A percentile compares a stretch with the other conserved stretches of the same genome.
Conservation (phyloP, 1,140 invertebrate genomes). For the Druon quercuslanigerum region DNA sequence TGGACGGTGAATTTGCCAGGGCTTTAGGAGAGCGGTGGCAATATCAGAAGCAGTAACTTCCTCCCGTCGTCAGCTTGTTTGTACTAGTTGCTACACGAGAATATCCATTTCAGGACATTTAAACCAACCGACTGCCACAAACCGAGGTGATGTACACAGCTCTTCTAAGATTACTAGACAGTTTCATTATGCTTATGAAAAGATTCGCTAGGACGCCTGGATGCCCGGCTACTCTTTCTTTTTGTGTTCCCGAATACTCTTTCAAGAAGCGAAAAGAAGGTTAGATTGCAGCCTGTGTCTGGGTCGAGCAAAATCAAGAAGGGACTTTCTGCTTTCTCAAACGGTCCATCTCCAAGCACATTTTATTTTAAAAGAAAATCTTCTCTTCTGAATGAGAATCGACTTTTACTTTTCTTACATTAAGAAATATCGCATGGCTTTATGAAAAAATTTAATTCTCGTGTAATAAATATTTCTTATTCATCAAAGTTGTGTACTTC, state of each 20-base stretch:
- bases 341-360: not conserved
- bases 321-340: constrained; percentile 7
- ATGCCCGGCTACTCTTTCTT: constrained; percentile 20
- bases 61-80: constrained; percentile 58
- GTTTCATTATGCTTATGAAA: constrained; percentile 64
- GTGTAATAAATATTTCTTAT: no score
- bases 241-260: constrained; percentile 1
- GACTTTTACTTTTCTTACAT: not conserved
- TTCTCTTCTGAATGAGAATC: not conserved
- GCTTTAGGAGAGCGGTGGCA: constrained; percentile 57
- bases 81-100: constrained; percentile 54
- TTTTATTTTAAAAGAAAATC: not conserved
- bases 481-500: no score
- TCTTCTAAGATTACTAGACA: constrained; percentile 69
- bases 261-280: constrained; percentile 21
- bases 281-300: constrained; percentile 14
- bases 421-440: no score
- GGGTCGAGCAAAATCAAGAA: not conserved
- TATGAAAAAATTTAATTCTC: no score
- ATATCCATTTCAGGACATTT: constrained; percentile 72
- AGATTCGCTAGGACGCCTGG: constrained; percentile 38
- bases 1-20: constrained; percentile 58
- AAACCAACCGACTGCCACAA: constrained; percentile 61
- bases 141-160: constrained; percentile 57
- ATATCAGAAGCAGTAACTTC: constrained; percentile 69